Evolutionary conservation across 1,140 invertebrate genomes (phyloP).

Genomic region (Planococcus citri): DNA sequence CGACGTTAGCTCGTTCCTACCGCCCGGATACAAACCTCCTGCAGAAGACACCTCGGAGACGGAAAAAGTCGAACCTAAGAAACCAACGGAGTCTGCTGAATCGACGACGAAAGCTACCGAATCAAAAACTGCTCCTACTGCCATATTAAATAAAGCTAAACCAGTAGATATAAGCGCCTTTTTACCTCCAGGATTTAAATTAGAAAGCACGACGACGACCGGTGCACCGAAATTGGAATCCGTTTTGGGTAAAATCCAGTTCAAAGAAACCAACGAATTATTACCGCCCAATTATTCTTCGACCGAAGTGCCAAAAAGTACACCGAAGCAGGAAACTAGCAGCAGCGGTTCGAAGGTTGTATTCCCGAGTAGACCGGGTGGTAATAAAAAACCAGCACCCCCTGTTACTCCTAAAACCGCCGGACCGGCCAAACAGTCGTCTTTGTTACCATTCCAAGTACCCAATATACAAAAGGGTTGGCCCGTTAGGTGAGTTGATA

Average conservation of each 20-base stretch:
- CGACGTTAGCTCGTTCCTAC: constrained; percentile 32
- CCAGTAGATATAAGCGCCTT: constrained; percentile 44
- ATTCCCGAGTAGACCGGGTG: constrained; percentile 63
- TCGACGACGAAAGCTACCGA: background rate
- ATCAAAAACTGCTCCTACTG: constrained; percentile 13
- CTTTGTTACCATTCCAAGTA: constrained; percentile 29
- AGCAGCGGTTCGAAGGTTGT: constrained; percentile 49
- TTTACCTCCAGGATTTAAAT: constrained; percentile 47
- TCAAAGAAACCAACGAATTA: constrained; percentile 25
- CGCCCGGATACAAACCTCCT: constrained; percentile 32
- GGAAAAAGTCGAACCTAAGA: constrained; percentile 14
- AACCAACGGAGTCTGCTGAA: constrained; percentile 19
- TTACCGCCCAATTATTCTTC: constrained; percentile 21
- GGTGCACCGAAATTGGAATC: constrained; percentile 26
- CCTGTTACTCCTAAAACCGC: constrained; percentile 45
- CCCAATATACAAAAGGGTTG: constrained; percentile 64
- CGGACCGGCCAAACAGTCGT: constrained; percentile 30
- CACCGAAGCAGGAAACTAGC: constrained; percentile 31
- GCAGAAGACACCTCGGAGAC: constrained; percentile 16
- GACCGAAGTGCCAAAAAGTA: constrained; percentile 24
- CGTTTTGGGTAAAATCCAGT: constrained; percentile 30
- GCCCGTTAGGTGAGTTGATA: constrained; percentile 51
- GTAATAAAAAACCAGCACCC: constrained; percentile 43
- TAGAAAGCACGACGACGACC: constrained; percentile 21
- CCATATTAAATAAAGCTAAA: constrained; percentile 33